Evolutionary conservation across 2,797 vertebrate genomes (phyloP), one percentile per base, ranked within the genome.

Genomic region (Delichon dasypus): DNA sequence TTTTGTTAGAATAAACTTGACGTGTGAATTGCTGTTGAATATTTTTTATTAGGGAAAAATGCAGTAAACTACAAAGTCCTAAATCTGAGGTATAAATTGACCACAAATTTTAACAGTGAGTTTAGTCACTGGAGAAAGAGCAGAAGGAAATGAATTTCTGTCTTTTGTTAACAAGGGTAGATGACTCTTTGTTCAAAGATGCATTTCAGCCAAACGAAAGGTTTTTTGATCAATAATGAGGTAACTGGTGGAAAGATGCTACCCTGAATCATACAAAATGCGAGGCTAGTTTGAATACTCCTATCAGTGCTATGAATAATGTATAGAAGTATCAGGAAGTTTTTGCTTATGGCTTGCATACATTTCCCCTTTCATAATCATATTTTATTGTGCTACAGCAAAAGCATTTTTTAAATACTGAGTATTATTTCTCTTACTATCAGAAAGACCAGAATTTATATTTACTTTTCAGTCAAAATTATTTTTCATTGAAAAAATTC

Each of bases 351-450:
- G 29, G 27, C 40, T 72, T 91, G 76, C 62, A 91, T 95, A 38
- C 9, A 94, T 94, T 95, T 96, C 57, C 76, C 11, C 73, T 96
- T 96, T 94, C 91, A 66, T 75, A 96, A 95, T 96, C 83, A 94
- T 79, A 83, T 70, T 85, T 84, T 64, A 90, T 96, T 96, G 80
- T 95, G 55, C n/a, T 73, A 62, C 25, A 50, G 34, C 5, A 89
- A 36, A 88, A 80, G 20, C 66, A 48, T 30, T 58, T 82, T 77
- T 86, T 44, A 80, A 50, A 44, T 32, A 68, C 11, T 61, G 30
- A 77, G 16, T 47, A 77, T 11, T 80, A 80, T 61, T 85, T 89
- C 17, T 83, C 30, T 68, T 85, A 51, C 40, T 83, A 50, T 73
- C 30, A 74, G 21, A 93, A 86, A 21, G 54, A 72, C 27, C 51